phyloP scores from a whole-genome alignment of 1,140 invertebrate genomes.

The Macrocentrus cingulum region DNA sequence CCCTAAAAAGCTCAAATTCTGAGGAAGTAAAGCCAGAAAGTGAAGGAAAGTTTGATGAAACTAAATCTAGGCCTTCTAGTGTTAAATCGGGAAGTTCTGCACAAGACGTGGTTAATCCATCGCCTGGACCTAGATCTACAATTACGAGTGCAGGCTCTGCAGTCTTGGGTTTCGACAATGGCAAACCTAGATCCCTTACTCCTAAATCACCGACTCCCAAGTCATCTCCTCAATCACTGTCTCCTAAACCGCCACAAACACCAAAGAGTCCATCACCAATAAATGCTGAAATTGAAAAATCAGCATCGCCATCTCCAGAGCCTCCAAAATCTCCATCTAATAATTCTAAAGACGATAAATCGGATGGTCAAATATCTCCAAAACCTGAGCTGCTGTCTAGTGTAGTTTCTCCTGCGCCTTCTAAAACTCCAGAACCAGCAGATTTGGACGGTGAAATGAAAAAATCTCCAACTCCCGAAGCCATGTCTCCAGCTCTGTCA shows the following conservation, averaged over 20 bases:
- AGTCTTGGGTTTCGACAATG: slow-evolving; percentile 19
- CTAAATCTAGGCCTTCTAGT: not conserved
- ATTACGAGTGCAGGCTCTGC: not conserved
- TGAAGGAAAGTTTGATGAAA: too few species aligned
- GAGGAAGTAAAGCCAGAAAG: too few species aligned
- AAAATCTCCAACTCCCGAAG: not conserved
- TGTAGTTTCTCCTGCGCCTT: too few species aligned
- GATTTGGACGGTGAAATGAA: not conserved
- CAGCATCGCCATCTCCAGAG: too few species aligned
- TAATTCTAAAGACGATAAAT: too few species aligned
- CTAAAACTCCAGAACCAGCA: too few species aligned
- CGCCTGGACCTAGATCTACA: not conserved
- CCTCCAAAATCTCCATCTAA: too few species aligned
- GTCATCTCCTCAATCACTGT: not conserved
- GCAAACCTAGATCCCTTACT: slow-evolving; percentile 14
- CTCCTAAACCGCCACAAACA: not conserved
- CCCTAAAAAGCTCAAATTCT: too few species aligned
- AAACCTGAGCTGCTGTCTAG: too few species aligned
- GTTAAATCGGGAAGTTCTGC: not conserved
- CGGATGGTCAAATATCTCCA: too few species aligned
- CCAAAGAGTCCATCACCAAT: not conserved
- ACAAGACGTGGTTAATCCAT: not conserved
- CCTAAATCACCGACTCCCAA: slow-evolving; percentile 14
- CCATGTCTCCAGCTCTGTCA: not conserved
- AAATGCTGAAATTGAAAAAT: too few species aligned